Percentiles rank a stretch among this genome's conserved stretches.
phyloP scores from a whole-genome alignment of 1,140 invertebrate species.

The Chelonus insularis region DNA sequence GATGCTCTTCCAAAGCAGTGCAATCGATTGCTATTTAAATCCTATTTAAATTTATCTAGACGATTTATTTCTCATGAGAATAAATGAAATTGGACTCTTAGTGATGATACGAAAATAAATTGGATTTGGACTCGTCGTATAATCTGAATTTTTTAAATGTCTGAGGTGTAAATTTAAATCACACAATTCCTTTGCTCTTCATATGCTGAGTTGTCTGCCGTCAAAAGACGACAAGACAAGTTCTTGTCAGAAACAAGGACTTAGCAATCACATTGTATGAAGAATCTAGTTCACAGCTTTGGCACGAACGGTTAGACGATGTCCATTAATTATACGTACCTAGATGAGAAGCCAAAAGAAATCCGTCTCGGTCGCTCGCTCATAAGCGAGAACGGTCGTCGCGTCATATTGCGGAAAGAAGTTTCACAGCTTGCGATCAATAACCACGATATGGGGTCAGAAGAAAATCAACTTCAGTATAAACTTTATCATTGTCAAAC shows the following conservation, averaged over 20 bases:
- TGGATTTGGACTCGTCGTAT: no score
- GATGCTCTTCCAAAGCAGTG: no score
- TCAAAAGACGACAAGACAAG: slow-evolving; percentile 4
- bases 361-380: slow-evolving; percentile 20
- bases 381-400: slow-evolving; percentile 22
- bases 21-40: no score
- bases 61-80: no score
- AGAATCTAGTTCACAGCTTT: slow-evolving; percentile 25
- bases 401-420: slow-evolving; percentile 34
- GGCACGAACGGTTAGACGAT: slow-evolving; percentile 24
- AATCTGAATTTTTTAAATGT: no score
- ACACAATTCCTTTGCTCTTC: no score
- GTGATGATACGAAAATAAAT: no score
- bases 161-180: no score
- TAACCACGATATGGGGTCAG: background rate
- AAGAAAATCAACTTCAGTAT: slow-evolving; percentile 8
- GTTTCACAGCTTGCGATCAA: slow-evolving; percentile 22
- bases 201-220: background rate
- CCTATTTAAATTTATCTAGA: no score
- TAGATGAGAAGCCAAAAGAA: slow-evolving; percentile 24
- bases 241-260: background rate
- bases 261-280: background rate
- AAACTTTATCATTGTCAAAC: slow-evolving; percentile 16
- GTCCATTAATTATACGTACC: slow-evolving; percentile 21
- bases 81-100: no score